Evolutionary conservation across 2,888 invertebrate genomes (phyloP).

Genomic region (Criorhina ranunculi): DNA sequence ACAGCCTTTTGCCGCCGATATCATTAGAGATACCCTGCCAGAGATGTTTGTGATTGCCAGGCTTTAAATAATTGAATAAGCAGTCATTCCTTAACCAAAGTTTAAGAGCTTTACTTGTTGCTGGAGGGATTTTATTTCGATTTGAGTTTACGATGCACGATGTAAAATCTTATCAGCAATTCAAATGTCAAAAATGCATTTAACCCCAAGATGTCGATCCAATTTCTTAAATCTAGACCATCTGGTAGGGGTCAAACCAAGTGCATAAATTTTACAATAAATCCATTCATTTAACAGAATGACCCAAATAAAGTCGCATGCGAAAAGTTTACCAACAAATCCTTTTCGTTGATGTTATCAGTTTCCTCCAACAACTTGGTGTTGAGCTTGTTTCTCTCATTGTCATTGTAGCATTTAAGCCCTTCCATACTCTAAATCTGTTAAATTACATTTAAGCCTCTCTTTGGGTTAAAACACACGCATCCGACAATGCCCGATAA

Average conservation of each 20-base stretch:
- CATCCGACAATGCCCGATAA: conserved; percentile 40
- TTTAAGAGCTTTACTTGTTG: too few species aligned
- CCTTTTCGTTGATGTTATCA: conserved; percentile 54
- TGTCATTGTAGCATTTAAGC: conserved; percentile 27
- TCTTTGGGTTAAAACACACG: conserved; percentile 11
- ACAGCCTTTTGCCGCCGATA: too few species aligned
- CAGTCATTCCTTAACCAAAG: too few species aligned
- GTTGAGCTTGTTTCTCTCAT: conserved; percentile 35
- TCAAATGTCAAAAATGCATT: conserved; percentile 3
- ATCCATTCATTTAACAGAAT: conserved; percentile 60
- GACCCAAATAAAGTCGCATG: conserved; percentile 66
- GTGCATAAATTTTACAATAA: conserved; percentile 38
- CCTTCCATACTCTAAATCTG: conserved; percentile 43
- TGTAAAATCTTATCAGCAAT: neutral
- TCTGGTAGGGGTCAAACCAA: conserved; percentile 20
- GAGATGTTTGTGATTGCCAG: too few species aligned
- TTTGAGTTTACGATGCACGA: neutral
- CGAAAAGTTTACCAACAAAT: conserved; percentile 56
- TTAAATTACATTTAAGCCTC: conserved; percentile 39
- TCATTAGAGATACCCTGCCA: too few species aligned
- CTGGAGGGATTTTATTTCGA: too few species aligned
- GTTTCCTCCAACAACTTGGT: conserved; percentile 21
- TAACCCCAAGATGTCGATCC: conserved; percentile 9
- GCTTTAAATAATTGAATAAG: too few species aligned
- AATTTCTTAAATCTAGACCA: neutral